Conservation (phyloP, 2,888 invertebrate genomes). For the Calliscelio sp. region DNA sequence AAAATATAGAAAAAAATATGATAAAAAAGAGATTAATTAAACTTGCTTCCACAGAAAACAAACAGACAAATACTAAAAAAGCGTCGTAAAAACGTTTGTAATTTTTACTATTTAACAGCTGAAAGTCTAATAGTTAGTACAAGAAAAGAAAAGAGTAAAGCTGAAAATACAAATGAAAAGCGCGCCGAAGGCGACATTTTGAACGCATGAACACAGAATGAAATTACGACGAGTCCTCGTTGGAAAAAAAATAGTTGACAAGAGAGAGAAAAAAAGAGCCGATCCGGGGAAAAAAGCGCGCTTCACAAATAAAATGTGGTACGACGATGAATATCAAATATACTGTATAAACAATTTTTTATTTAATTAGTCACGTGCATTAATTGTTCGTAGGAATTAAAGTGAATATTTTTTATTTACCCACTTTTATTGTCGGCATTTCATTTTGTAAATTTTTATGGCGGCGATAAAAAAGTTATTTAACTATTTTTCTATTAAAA, state of each 20-base stretch:
- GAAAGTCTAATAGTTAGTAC: slow-evolving; percentile 35
- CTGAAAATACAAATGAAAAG: slow-evolving; percentile 25
- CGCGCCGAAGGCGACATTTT: slow-evolving; percentile 16
- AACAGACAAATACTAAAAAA: not conserved
- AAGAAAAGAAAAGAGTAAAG: slow-evolving; percentile 9
- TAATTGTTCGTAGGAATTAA: too few species aligned
- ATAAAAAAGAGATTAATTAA: slow-evolving; percentile 17
- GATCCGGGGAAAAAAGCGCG: not conserved
- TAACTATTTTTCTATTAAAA: not conserved
- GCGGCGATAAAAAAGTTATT: not conserved
- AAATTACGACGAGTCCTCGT: slow-evolving; percentile 11
- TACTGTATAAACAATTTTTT: too few species aligned
- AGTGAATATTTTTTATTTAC: too few species aligned
- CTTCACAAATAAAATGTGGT: too few species aligned
- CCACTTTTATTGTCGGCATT: too few species aligned
- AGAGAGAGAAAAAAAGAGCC: too few species aligned
- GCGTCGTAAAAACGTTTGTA: slow-evolving; percentile 4
- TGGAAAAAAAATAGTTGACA: not conserved
- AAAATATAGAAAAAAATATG: too few species aligned
- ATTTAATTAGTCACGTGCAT: too few species aligned
- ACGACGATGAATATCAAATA: too few species aligned
- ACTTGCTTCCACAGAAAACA: not conserved
- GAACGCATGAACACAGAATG: slow-evolving; percentile 17
- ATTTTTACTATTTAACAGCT: not conserved
- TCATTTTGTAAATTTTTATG: not conserved